A percentile compares a stretch with the other conserved stretches of the same genome.
These are phyloP conservation scores for Criorhina ranunculi DNA, from an alignment of 2,888 invertebrate species.

Conservation along the genomic window DNA sequence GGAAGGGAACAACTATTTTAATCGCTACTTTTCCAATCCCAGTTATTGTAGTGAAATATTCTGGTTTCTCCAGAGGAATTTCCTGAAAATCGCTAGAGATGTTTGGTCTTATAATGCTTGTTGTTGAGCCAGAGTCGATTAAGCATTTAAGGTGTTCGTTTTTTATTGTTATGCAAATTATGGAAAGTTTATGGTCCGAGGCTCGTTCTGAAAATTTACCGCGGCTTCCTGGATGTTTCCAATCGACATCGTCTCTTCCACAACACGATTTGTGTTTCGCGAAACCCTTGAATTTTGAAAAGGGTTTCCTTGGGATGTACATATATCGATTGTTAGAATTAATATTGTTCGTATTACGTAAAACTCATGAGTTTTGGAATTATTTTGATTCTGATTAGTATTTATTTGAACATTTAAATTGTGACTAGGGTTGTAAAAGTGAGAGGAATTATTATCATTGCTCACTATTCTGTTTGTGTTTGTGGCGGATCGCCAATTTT, in stretches of 20 bases:
- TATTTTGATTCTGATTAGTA: background rate
- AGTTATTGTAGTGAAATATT: background rate
- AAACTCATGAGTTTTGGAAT: constrained; percentile 4
- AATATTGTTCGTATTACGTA: constrained; percentile 5
- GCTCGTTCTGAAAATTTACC: constrained; percentile 14
- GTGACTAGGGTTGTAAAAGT: background rate
- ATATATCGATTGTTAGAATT: constrained; percentile 14
- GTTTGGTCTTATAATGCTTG: background rate
- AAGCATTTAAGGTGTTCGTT: constrained; percentile 3
- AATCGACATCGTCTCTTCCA: constrained; percentile 17
- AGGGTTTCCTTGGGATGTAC: background rate
- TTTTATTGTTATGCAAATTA: constrained; percentile 14
- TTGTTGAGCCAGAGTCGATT: background rate
- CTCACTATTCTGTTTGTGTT: background rate
- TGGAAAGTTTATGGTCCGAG: constrained; percentile 4
- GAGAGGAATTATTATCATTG: background rate
- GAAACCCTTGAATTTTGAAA: constrained; percentile 21
- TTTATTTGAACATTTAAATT: constrained; percentile 1
- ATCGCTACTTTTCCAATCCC: background rate
- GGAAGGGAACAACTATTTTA: background rate
- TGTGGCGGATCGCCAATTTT: constrained; percentile 8
- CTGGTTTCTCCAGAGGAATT: background rate
- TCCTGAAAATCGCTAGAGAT: background rate
- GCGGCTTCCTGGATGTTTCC: constrained; percentile 10
- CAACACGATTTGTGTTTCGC: constrained; percentile 2